Evolutionary conservation across 2,888 invertebrate species (phyloP), one percentile per base, ranked within the genome.

Genomic region (Ommatoiulus sabulosus): DNA sequence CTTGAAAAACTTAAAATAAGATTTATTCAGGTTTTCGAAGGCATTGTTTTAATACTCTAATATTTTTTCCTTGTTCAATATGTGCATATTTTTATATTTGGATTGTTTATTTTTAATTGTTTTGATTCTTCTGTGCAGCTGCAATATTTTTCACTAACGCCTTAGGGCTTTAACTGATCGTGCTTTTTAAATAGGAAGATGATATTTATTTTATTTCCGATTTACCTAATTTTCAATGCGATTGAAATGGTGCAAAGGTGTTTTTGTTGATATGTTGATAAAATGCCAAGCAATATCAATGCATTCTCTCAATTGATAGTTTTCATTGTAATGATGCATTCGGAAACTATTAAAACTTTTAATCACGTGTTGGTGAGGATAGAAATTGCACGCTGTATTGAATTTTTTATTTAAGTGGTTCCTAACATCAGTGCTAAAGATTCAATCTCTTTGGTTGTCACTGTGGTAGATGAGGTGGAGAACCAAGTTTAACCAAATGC

Each of bases 131-230:
- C 17, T 63, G 63, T 63, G 63, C 63, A 63, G 63, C 63, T 63
- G 63, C 63, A 63, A 63, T 63, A 63, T 63, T 63, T 63, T 63
- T 63, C 52, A 63, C 63, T 63, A 63, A 63, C 63, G 63, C 63
- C 63, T 63, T 63, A 63, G 63, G 63, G 63, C 63, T 63, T 63
- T n/a, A 63, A 63, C 17, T 63, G 63, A 63, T 63, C 63, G n/a
- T 63, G 63, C 63, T 63, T 63, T 20, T 63, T n/a, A 63, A 63
- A n/a, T n/a, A n/a, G 63, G 63, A 4, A 3, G 63, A 63, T 63
- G n/a, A 63, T 63, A 63, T 63, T 17, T 63, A 63, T 63, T n/a
- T 15, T 57, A 57, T 57, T 57, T 57, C 15, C 57, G 17, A 57
- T 17, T 57, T 63, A 63, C 17, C 17, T 63, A 63, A n/a, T n/a